Percentiles rank a stretch among this genome's conserved stretches.
These are phyloP conservation scores for Podotricha telesiphe DNA, from an alignment of 2,888 invertebrate species.

Conservation along the genomic window DNA sequence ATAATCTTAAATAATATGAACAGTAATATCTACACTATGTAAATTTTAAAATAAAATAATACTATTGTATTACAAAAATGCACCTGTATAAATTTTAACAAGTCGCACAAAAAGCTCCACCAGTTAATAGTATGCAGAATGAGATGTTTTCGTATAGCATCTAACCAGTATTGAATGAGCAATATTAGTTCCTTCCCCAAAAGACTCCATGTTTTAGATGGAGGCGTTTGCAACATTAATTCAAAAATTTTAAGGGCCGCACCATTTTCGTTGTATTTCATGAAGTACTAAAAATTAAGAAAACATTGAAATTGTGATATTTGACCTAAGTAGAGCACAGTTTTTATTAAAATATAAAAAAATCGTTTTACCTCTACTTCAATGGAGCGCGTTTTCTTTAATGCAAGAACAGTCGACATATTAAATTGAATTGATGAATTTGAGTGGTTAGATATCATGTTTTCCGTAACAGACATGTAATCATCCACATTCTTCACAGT, in stretches of 20 bases:
- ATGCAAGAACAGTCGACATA: conserved; percentile 58
- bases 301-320: neutral
- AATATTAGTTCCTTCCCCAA: conserved; percentile 61
- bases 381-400: conserved; percentile 63
- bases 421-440: conserved; percentile 58
- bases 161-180: conserved; percentile 67
- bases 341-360: neutral
- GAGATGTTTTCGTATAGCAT: conserved; percentile 62
- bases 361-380: conserved; percentile 68
- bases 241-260: conserved; percentile 62
- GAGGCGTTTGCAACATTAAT: conserved; percentile 55
- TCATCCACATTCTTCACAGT: conserved; percentile 58
- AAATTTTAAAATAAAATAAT: too few species aligned
- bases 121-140: conserved; percentile 58
- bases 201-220: conserved; percentile 64
- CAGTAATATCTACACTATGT: too few species aligned
- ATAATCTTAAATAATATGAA: too few species aligned
- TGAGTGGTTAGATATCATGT: conserved; percentile 50
- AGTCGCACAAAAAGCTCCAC: conserved; percentile 64
- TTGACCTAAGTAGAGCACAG: neutral
- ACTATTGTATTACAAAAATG: neutral
- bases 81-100: conserved; percentile 64
- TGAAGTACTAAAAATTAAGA: conserved; percentile 61
- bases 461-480: conserved; percentile 58
- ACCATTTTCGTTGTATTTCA: conserved; percentile 63